A percentile compares a stretch with the other conserved stretches of the same genome.
Evolutionary conservation across 1,140 invertebrate species (phyloP).

Genomic region (Zaprionus gabonicus): DNA sequence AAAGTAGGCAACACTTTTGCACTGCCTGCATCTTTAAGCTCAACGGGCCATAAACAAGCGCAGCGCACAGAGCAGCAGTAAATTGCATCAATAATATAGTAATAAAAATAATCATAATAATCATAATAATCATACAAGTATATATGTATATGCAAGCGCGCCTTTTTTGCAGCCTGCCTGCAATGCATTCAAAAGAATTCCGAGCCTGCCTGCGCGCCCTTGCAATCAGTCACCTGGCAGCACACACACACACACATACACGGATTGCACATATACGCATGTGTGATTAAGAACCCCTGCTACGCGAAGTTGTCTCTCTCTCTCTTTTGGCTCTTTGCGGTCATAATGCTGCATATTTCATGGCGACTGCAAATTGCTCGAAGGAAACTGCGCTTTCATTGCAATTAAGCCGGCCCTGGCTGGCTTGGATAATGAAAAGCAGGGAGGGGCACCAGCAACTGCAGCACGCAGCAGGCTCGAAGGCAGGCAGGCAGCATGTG

Average conservation of each 20-base stretch:
- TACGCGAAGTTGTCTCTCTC: slow-evolving; percentile 4
- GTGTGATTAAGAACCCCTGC: slow-evolving; percentile 66
- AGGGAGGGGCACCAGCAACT: slow-evolving; percentile 22
- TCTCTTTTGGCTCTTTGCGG: slow-evolving; percentile 11
- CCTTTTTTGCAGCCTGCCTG: not conserved
- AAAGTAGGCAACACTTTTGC: slow-evolving; percentile 45
- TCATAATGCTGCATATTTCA: slow-evolving; percentile 61
- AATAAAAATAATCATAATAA: slow-evolving; percentile 24
- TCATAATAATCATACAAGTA: slow-evolving; percentile 30
- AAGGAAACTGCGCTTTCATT: slow-evolving; percentile 75
- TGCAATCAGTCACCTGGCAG: slow-evolving; percentile 62
- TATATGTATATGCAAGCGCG: slow-evolving; percentile 30
- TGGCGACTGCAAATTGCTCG: slow-evolving; percentile 68
- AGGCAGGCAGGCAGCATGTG: not conserved
- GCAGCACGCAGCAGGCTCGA: not conserved
- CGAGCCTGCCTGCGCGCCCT: not conserved
- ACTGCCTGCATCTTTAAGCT: slow-evolving; percentile 20
- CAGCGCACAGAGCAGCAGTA: not conserved
- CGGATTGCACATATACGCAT: slow-evolving; percentile 69
- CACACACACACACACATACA: slow-evolving; percentile 5
- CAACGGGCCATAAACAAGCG: not conserved
- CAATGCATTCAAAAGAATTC: slow-evolving; percentile 33
- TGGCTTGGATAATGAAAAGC: slow-evolving; percentile 72
- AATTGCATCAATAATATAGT: slow-evolving; percentile 56
- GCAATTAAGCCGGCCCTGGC: slow-evolving; percentile 67